A percentile compares a stretch with the other conserved stretches of the same genome.
phyloP scores from a whole-genome alignment of 1,140 invertebrate genomes.

The Triops cancriformis region DNA sequence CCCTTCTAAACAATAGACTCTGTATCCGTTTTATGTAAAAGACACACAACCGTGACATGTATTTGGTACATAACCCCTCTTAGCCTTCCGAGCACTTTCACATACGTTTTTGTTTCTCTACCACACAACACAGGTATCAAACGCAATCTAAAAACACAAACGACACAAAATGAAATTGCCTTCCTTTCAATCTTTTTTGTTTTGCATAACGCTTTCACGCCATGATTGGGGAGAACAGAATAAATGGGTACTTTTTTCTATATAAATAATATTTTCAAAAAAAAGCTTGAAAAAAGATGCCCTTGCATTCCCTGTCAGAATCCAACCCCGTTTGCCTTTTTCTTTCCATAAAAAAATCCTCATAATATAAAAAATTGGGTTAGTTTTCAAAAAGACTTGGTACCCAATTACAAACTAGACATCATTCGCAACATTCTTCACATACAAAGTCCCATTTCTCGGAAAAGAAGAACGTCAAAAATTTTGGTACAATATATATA shows the following conservation, averaged over 20 bases:
- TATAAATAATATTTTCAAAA: neutral
- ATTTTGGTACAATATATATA: neutral
- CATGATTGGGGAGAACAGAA: neutral
- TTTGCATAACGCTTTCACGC: neutral
- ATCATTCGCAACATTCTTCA: neutral
- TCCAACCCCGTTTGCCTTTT: neutral
- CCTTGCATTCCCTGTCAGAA: neutral
- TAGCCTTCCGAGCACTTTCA: neutral
- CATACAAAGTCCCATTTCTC: neutral
- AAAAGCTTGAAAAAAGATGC: neutral
- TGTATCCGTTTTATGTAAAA: neutral
- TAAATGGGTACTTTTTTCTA: neutral
- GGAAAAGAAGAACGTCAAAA: neutral
- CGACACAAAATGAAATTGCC: neutral
- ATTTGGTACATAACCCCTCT: neutral
- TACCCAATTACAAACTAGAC: conserved; percentile 2
- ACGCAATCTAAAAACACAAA: conserved; percentile 1
- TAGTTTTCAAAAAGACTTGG: conserved; percentile 8
- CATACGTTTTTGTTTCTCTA: neutral
- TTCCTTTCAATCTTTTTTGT: neutral
- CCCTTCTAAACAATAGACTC: no score
- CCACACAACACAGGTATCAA: conserved; percentile 13
- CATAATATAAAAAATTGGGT: neutral
- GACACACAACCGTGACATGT: conserved; percentile 12
- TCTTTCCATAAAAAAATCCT: neutral